Evolutionary conservation across 1,140 invertebrate genomes (phyloP).

Genomic region (Mactra quadrangularis): DNA sequence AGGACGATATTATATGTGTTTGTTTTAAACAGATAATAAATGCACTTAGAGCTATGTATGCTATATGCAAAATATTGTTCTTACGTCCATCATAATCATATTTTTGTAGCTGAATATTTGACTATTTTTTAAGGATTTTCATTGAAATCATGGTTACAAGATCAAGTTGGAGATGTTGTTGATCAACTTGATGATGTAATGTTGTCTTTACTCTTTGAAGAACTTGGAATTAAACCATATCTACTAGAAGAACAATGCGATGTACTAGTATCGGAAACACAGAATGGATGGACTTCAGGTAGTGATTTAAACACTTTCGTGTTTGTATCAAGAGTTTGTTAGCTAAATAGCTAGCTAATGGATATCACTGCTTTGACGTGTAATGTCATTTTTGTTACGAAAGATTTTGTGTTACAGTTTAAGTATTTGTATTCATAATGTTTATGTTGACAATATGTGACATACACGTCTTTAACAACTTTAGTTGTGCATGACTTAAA

Average conservation of each 20-base stretch:
- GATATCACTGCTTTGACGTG: background rate
- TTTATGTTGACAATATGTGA: no score
- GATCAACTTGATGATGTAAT: conserved; percentile 2
- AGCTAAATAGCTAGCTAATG: background rate
- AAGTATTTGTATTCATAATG: no score
- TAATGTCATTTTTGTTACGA: background rate
- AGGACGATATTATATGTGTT: no score
- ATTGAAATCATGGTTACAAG: background rate
- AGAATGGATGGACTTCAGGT: conserved; percentile 11
- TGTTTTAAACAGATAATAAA: no score
- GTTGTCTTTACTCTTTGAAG: conserved; percentile 8
- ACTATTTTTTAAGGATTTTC: conserved; percentile 17
- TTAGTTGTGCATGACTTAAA: no score
- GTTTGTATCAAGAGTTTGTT: background rate
- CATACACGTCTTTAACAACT: no score
- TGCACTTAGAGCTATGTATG: no score
- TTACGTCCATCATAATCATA: no score
- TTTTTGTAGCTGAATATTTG: no score
- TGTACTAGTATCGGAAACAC: background rate
- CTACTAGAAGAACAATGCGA: background rate
- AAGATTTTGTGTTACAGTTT: no score
- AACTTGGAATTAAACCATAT: conserved; percentile 7
- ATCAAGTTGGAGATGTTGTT: background rate
- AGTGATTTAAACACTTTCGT: no score
- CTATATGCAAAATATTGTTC: no score